Percentiles rank a stretch among this genome's conserved stretches.
phyloP scores from a whole-genome alignment of 2,113 vertebrate species.

The Larimichthys crocea region DNA sequence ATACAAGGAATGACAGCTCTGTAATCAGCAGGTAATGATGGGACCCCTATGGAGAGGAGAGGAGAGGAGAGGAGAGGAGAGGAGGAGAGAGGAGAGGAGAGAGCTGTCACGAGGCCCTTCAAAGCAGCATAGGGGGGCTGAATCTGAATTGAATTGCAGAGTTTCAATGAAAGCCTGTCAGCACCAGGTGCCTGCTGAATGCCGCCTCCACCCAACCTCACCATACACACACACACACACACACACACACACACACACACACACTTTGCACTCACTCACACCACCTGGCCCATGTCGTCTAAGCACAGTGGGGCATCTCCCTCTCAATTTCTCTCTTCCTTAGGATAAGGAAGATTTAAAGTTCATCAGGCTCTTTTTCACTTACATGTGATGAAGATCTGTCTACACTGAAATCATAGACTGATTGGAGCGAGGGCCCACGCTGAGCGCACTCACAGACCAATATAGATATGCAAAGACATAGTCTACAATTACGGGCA shows the following conservation, averaged over 20 bases:
- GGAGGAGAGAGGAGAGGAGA: slow-evolving; percentile 32
- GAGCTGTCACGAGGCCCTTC: slow-evolving; percentile 70
- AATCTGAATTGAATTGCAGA: slow-evolving; percentile 67
- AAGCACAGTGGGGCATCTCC: slow-evolving; percentile 67
- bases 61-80: slow-evolving; percentile 14
- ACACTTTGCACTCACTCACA: slow-evolving; percentile 56
- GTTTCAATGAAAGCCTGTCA: slow-evolving; percentile 75
- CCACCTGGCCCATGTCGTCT: slow-evolving; percentile 72
- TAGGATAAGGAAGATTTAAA: slow-evolving; percentile 52
- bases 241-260: slow-evolving; percentile 11
- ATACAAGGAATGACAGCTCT: slow-evolving; percentile 64
- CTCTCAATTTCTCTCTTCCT: slow-evolving; percentile 53
- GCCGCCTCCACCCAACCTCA: slow-evolving; percentile 37
- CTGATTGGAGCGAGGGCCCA: slow-evolving; percentile 71
- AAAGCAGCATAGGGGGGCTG: slow-evolving; percentile 53
- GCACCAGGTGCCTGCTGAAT: slow-evolving; percentile 77
- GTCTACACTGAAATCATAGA: slow-evolving; percentile 56
- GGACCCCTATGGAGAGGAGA: slow-evolving; percentile 35
- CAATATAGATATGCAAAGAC: slow-evolving; percentile 69
- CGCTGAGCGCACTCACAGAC: slow-evolving; percentile 65
- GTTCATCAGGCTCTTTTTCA: slow-evolving; percentile 73
- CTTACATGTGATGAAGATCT: slow-evolving; percentile 63
- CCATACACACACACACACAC: slow-evolving; percentile 20
- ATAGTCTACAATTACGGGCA: slow-evolving; percentile 66
- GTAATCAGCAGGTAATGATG: slow-evolving; percentile 77